Percentiles rank a stretch among this genome's conserved stretches.
Conservation (phyloP, 2,797 vertebrate species). For the Alcedo quadribrachys region DNA sequence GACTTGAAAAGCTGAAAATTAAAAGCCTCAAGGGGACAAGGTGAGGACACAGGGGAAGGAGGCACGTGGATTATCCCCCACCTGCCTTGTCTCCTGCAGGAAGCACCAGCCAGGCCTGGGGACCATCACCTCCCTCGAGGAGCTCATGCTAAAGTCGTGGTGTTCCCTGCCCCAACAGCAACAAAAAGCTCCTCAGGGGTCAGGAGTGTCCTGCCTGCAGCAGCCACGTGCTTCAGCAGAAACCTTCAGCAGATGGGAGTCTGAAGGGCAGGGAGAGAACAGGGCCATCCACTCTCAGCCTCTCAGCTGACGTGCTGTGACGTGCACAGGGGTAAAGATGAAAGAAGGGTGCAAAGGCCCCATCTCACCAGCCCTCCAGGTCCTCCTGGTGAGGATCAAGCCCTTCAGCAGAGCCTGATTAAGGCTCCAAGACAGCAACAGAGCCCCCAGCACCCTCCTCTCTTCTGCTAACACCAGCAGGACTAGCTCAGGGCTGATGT, state of each 20-base stretch:
- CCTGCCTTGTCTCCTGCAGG: not conserved
- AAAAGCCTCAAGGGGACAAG: not conserved
- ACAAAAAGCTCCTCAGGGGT: not conserved
- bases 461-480: not conserved
- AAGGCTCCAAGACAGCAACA: not conserved
- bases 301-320: not conserved
- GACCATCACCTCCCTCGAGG: fast-evolving
- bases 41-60: not conserved
- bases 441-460: not conserved
- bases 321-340: not conserved
- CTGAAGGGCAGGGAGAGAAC: not conserved
- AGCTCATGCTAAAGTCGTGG: not conserved
- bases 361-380: not conserved
- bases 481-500: not conserved
- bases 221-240: not conserved
- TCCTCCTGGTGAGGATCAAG: fast-evolving
- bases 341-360: not conserved
- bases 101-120: not conserved
- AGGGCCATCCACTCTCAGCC: not conserved
- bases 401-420: not conserved
- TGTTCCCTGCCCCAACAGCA: not conserved
- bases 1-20: not conserved
- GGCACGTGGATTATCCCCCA: not conserved
- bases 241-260: not conserved
- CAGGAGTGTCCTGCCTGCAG: not conserved